Evolutionary conservation across 2,113 vertebrate species (phyloP).

Genomic region (Antigone vipio): DNA sequence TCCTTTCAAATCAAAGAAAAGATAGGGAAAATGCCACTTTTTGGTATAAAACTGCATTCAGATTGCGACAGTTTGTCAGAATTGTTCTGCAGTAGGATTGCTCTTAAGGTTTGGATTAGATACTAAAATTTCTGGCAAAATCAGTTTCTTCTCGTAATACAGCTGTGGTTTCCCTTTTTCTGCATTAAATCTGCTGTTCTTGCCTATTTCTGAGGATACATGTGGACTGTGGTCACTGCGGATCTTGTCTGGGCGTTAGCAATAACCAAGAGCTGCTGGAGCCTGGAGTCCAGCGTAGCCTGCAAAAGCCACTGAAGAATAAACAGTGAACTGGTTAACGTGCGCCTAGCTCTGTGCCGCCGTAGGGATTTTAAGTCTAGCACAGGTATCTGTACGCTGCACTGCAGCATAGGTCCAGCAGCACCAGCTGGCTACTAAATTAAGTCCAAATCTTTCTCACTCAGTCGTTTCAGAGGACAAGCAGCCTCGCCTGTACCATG

Average conservation of each 20-base stretch:
- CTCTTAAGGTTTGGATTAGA: not conserved
- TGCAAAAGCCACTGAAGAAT: not conserved
- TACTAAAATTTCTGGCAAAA: not conserved
- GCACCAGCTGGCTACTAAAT: not conserved
- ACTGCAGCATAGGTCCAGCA: not conserved
- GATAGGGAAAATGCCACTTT: not conserved
- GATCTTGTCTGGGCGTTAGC: not conserved
- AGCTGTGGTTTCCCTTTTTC: not conserved
- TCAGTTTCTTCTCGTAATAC: not conserved
- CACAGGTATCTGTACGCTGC: not conserved
- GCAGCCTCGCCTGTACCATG: not conserved
- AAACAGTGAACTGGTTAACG: fast-evolving
- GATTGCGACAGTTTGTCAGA: not conserved
- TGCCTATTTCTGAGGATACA: not conserved
- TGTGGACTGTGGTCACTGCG: not conserved
- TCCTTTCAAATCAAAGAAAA: not conserved
- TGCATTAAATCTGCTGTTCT: not conserved
- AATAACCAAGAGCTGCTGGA: not conserved
- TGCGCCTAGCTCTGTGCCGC: not conserved
- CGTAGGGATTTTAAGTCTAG: fast-evolving
- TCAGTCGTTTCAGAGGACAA: not conserved
- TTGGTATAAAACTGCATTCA: not conserved
- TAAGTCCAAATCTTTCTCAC: not conserved
- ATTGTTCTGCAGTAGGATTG: not conserved
- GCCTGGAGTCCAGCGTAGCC: fast-evolving